phyloP scores from a whole-genome alignment of 2,888 invertebrate genomes.

The Carcina quercana region DNA sequence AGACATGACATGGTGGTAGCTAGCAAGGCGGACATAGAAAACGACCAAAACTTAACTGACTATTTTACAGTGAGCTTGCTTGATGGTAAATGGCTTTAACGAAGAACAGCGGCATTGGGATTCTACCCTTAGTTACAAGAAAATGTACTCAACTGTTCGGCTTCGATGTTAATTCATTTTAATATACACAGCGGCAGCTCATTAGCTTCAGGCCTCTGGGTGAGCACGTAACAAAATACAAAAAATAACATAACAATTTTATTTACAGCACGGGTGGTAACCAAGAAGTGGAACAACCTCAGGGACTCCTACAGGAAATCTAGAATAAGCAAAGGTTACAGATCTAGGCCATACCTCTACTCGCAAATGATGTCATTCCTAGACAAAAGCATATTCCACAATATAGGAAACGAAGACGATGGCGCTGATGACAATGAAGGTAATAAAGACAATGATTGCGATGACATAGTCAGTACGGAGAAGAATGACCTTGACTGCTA shows the following conservation, averaged over 20 bases:
- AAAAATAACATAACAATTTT: not conserved
- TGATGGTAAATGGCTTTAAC: too few species aligned
- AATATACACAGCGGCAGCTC: not conserved
- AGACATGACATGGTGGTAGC: too few species aligned
- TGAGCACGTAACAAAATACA: not conserved
- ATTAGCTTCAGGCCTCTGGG: not conserved
- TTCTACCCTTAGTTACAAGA: too few species aligned
- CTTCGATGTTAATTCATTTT: too few species aligned
- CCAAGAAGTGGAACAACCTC: slow-evolving; percentile 38
- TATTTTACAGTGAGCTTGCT: too few species aligned
- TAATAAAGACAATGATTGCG: too few species aligned
- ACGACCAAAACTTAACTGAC: too few species aligned
- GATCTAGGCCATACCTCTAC: slow-evolving; percentile 35
- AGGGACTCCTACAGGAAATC: slow-evolving; percentile 36
- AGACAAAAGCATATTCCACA: slow-evolving; percentile 23
- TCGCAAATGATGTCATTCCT: slow-evolving; percentile 36
- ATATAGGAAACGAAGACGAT: slow-evolving; percentile 4
- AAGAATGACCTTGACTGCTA: too few species aligned
- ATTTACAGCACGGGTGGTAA: slow-evolving; percentile 26
- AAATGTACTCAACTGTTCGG: too few species aligned
- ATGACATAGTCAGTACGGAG: too few species aligned
- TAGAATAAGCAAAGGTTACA: slow-evolving; percentile 17
- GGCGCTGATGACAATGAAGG: slow-evolving; percentile 3
- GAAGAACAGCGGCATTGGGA: too few species aligned
- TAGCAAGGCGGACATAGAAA: too few species aligned